Evolutionary conservation across 2,888 invertebrate species (phyloP).

Genomic region (Caenorhabditis afra): DNA sequence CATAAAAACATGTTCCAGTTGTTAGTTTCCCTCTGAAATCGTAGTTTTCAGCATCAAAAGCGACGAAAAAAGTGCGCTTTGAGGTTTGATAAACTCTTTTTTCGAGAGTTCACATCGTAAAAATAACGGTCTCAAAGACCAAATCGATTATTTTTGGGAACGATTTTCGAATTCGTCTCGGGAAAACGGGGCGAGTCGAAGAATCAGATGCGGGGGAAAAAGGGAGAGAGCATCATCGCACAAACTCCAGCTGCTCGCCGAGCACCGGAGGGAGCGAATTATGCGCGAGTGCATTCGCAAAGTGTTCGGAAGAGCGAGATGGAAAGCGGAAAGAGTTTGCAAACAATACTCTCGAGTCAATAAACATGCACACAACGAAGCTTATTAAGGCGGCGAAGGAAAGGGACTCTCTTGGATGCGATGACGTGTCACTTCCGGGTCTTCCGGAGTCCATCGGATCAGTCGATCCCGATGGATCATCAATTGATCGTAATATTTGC

Average conservation of each 20-base stretch:
- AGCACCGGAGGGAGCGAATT: slow-evolving; percentile 14
- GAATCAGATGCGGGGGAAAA: too few relatives aligned
- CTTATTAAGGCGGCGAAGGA: not conserved
- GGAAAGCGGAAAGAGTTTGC: slow-evolving; percentile 44
- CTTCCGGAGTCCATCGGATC: slow-evolving; percentile 4
- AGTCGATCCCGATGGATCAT: slow-evolving; percentile 46
- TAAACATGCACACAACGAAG: not conserved
- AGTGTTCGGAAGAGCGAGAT: slow-evolving; percentile 2
- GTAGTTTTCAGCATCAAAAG: too few relatives aligned
- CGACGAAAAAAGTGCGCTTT: too few relatives aligned
- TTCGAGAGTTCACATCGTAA: too few relatives aligned
- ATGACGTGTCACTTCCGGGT: not conserved
- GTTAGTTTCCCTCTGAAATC: too few relatives aligned
- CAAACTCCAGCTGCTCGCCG: slow-evolving; percentile 3
- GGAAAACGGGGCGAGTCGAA: too few relatives aligned
- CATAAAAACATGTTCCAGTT: too few relatives aligned
- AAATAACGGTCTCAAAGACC: too few relatives aligned
- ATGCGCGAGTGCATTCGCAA: slow-evolving; percentile 34
- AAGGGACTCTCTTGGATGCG: not conserved
- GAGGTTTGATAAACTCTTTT: too few relatives aligned
- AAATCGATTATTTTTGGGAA: too few relatives aligned
- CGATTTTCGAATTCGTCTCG: too few relatives aligned
- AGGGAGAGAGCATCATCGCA: not conserved
- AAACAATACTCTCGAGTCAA: slow-evolving; percentile 17
- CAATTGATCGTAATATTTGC: slow-evolving; percentile 30